Percentiles rank a stretch among this genome's conserved stretches.
Conservation (phyloP, 2,797 vertebrate genomes). For the Bovichtus variegatus region DNA sequence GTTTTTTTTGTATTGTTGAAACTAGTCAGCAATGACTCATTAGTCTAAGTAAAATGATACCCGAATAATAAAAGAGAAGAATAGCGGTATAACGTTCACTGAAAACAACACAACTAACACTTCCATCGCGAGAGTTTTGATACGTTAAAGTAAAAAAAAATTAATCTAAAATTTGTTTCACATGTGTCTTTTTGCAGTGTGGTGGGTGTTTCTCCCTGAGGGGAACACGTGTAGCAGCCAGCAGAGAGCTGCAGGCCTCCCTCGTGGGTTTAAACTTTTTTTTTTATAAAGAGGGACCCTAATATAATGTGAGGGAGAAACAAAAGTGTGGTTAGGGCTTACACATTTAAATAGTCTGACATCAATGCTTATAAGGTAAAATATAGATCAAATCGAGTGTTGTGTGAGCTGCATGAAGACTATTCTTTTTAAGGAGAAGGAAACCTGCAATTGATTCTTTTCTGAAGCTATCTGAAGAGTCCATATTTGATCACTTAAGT, state of each 20-base stretch:
- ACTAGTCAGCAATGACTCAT: not conserved
- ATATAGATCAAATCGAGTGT: not conserved
- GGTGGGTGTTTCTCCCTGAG: slow-evolving; percentile 45
- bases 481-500: not conserved
- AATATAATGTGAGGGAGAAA: slow-evolving; percentile 1
- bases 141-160: too few species aligned
- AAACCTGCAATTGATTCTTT: not conserved
- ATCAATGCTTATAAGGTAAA: not conserved
- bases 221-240: slow-evolving; percentile 56
- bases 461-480: not conserved
- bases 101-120: too few species aligned
- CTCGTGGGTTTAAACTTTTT: slow-evolving; percentile 32
- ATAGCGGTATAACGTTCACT: rapidly evolving
- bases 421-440: not conserved
- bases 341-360: not conserved
- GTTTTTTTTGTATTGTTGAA: not conserved
- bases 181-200: slow-evolving; percentile 5
- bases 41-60: not conserved
- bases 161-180: too few species aligned
- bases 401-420: slow-evolving; percentile 28
- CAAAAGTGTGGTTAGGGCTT: not conserved
- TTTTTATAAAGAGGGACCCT: not conserved
- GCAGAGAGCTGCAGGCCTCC: slow-evolving; percentile 35
- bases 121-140: not conserved
- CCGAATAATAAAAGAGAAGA: not conserved